Percentiles rank a stretch among this genome's conserved stretches.
Conservation (phyloP, 2,113 vertebrate genomes). For the Tiliqua scincoides region DNA sequence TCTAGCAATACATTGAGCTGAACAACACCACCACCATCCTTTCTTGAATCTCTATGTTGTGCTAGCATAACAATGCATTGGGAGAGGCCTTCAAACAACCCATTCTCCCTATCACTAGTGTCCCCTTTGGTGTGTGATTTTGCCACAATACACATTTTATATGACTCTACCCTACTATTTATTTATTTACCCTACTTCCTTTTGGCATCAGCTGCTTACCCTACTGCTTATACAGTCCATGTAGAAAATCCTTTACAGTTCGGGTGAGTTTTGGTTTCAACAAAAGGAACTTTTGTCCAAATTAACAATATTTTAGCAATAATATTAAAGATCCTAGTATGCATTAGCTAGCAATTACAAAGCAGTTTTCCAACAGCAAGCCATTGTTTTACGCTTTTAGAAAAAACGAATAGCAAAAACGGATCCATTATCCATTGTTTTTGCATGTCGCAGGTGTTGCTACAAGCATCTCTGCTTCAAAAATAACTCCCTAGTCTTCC, state of each 20-base stretch:
- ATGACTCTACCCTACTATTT: not conserved
- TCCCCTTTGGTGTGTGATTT: too few species aligned
- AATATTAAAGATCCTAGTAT: not conserved
- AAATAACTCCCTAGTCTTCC: constrained; percentile 19
- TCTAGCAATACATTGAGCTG: not conserved
- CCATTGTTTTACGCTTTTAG: not conserved
- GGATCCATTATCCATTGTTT: not conserved
- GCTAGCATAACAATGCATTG: not conserved
- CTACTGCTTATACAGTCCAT: not conserved
- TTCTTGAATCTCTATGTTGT: not conserved
- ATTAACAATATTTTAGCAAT: not conserved
- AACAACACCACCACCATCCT: not conserved
- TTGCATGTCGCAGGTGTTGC: not conserved
- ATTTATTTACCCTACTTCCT: not conserved
- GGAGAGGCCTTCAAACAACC: not conserved
- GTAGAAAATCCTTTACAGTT: not conserved
- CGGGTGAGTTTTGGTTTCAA: not conserved
- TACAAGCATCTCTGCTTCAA: constrained; percentile 10
- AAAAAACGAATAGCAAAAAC: not conserved
- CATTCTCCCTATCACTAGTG: too few species aligned
- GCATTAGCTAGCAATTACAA: not conserved
- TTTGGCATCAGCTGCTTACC: not conserved
- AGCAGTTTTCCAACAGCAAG: not conserved
- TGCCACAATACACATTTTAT: too few species aligned
- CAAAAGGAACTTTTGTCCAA: not conserved